Percentiles rank a stretch among this genome's conserved stretches.
Evolutionary conservation across 1,140 invertebrate species (phyloP).

Genomic region (Drusus annulatus): DNA sequence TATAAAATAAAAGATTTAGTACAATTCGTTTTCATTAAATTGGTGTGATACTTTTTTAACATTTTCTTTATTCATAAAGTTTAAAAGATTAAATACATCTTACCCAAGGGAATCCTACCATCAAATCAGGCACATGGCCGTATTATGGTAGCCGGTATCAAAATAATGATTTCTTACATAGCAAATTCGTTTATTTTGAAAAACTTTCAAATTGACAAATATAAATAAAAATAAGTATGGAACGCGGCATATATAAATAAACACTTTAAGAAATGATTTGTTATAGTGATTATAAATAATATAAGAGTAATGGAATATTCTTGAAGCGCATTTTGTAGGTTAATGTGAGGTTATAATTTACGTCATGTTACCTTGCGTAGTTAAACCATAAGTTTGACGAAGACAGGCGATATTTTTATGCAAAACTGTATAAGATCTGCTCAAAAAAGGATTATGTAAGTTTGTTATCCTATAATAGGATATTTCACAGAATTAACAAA

Average conservation of each 20-base stretch:
- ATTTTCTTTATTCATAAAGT: no score
- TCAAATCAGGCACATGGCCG: no score
- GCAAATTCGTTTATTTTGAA: neutral
- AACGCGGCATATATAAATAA: neutral
- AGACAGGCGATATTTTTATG: neutral
- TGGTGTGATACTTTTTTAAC: no score
- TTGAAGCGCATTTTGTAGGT: neutral
- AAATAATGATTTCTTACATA: neutral
- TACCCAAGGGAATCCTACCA: neutral
- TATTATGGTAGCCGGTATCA: no score
- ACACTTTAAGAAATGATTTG: neutral
- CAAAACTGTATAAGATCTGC: neutral
- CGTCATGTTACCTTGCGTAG: neutral
- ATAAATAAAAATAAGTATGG: neutral
- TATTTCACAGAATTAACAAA: neutral
- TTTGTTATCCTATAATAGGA: neutral
- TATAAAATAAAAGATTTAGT: no score
- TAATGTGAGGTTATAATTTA: slow-evolving; percentile 5
- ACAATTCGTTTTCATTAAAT: no score
- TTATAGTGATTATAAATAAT: neutral
- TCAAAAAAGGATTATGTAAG: neutral
- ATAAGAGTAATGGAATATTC: neutral
- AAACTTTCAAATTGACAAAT: neutral
- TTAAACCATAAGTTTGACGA: neutral
- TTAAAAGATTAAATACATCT: neutral